Evolutionary conservation across 1,140 invertebrate species (phyloP).

Genomic region (Brachionus sp.): DNA sequence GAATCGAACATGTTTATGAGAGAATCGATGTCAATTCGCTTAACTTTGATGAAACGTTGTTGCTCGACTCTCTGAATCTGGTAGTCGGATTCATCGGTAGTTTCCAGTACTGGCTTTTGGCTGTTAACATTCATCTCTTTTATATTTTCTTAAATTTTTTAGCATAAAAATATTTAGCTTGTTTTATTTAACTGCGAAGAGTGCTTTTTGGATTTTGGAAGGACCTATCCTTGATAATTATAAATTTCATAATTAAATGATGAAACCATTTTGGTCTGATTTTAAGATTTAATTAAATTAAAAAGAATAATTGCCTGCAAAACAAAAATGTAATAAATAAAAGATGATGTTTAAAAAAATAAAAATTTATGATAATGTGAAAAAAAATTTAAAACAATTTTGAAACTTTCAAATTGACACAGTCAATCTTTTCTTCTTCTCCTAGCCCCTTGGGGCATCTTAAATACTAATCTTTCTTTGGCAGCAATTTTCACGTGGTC

Average conservation of each 20-base stretch:
- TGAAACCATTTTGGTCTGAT: too few relatives aligned
- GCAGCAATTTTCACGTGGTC: too few relatives aligned
- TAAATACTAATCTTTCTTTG: too few relatives aligned
- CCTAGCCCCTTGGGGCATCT: too few relatives aligned
- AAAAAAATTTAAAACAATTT: too few relatives aligned
- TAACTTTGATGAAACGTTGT: not conserved
- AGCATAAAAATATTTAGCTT: not conserved
- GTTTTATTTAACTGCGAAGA: not conserved
- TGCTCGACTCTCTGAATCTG: conserved; percentile 17
- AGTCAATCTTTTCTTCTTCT: too few relatives aligned
- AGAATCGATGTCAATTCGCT: not conserved
- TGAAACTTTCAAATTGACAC: too few relatives aligned
- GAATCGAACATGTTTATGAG: conserved; percentile 24
- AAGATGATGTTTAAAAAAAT: too few relatives aligned
- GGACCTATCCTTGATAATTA: not conserved
- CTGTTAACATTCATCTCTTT: not conserved
- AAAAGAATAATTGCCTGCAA: too few relatives aligned
- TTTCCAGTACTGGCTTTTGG: not conserved
- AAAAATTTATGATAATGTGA: too few relatives aligned
- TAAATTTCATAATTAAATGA: not conserved
- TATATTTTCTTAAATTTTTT: not conserved
- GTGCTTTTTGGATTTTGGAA: not conserved
- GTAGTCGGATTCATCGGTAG: not conserved
- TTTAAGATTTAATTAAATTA: too few relatives aligned
- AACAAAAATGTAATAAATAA: too few relatives aligned